A percentile compares a stretch with the other conserved stretches of the same genome.
phyloP scores from a whole-genome alignment of 2,113 vertebrate genomes.

The Paramormyrops kingsleyae region DNA sequence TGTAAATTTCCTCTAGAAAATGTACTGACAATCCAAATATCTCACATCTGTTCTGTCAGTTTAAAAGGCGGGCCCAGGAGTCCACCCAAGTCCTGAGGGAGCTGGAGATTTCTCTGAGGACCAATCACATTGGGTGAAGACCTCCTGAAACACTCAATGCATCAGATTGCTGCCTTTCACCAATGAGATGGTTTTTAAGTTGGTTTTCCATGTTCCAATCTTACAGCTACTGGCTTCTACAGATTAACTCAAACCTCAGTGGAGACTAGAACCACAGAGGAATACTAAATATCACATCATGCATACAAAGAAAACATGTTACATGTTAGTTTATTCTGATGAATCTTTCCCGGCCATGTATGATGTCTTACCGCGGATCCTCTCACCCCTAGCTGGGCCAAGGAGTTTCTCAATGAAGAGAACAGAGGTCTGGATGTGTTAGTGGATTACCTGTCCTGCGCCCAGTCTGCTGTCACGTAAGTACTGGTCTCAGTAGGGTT shows the following conservation, averaged over 20 bases:
- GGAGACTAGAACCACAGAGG: background rate
- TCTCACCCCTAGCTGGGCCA: conserved; percentile 64
- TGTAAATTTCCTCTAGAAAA: background rate
- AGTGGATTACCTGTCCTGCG: conserved; percentile 84
- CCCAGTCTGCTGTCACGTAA: conserved; percentile 79
- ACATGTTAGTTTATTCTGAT: background rate
- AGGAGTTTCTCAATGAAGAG: conserved; percentile 86
- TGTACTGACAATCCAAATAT: conserved; percentile 3
- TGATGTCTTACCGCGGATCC: background rate
- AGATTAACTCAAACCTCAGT: background rate
- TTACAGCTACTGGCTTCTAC: background rate
- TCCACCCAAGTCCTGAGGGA: conserved; percentile 88
- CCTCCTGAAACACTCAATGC: background rate
- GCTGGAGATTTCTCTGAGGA: conserved; percentile 90
- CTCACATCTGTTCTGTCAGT: conserved; percentile 41
- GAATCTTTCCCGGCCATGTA: background rate
- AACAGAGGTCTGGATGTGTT: conserved; percentile 88
- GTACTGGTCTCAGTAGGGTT: conserved; percentile 34
- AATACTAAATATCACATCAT: background rate
- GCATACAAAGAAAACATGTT: background rate
- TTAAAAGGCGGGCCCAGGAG: conserved; percentile 77
- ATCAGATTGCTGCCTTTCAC: background rate
- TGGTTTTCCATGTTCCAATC: background rate
- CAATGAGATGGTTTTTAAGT: background rate
- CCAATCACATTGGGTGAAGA: conserved; percentile 91